Conservation (phyloP, 2,113 vertebrate genomes). For the Crotalus viridis region DNA sequence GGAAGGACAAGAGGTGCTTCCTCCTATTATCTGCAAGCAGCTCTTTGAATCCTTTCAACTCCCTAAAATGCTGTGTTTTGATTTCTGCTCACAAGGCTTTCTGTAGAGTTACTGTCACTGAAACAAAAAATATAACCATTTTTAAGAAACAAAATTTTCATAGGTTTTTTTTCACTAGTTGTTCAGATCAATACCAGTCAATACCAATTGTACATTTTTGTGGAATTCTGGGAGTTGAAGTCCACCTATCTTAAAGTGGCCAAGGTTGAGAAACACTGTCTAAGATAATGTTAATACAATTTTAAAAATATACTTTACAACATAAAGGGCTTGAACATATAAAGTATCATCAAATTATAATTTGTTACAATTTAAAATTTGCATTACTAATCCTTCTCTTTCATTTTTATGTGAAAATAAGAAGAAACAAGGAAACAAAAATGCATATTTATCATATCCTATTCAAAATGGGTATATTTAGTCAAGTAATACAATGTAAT, state of each 20-base stretch:
- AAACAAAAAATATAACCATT: background rate
- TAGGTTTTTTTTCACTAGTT: background rate
- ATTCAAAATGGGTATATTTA: background rate
- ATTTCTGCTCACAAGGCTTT: background rate
- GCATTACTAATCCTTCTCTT: background rate
- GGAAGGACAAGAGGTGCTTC: background rate
- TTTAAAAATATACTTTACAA: background rate
- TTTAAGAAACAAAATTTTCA: background rate
- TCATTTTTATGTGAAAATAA: background rate
- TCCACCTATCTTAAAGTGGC: too few relatives aligned
- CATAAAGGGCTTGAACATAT: background rate
- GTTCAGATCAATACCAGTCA: background rate
- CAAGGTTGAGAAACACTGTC: too few relatives aligned
- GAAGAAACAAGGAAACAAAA: background rate
- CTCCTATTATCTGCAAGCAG: background rate
- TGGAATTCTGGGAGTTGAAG: background rate
- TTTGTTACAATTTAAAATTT: background rate
- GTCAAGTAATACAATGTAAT: background rate
- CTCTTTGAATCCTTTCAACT: background rate
- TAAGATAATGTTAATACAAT: too few relatives aligned
- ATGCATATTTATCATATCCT: background rate
- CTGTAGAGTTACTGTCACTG: background rate
- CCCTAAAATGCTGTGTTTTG: background rate
- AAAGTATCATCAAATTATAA: background rate
- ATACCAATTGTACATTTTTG: background rate